A percentile compares a stretch with the other conserved stretches of the same genome.
Evolutionary conservation across 2,797 vertebrate genomes (phyloP).

Genomic region (Tadarida brasiliensis): DNA sequence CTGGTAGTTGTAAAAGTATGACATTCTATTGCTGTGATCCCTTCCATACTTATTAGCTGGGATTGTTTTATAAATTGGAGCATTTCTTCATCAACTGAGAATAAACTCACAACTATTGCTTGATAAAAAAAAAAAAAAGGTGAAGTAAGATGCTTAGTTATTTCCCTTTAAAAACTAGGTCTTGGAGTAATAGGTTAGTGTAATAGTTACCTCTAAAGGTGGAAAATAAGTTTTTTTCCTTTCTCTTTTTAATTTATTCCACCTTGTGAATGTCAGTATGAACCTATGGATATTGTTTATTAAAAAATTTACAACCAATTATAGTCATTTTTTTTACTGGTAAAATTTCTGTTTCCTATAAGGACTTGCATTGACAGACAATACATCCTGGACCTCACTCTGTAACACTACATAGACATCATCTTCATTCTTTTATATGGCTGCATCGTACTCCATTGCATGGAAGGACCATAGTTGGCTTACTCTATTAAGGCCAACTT

Average conservation of each 20-base stretch:
- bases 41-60: neutral
- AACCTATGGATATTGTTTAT: neutral
- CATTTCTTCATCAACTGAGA: neutral
- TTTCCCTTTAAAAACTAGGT: neutral
- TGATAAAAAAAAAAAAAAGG: neutral
- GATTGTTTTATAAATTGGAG: neutral
- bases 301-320: neutral
- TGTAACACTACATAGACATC: neutral
- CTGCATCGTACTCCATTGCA: neutral
- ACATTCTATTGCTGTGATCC: neutral
- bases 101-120: neutral
- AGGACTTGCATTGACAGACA: neutral
- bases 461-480: neutral
- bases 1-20: neutral
- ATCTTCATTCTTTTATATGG: neutral
- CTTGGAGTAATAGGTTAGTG: neutral
- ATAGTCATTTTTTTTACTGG: neutral
- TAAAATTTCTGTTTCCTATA: neutral
- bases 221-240: neutral
- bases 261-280: neutral
- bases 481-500: neutral
- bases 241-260: neutral
- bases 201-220: neutral
- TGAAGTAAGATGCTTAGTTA: neutral
- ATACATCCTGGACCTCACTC: neutral